Evolutionary conservation across 1,140 invertebrate genomes (phyloP), one percentile per base, ranked within the genome.

Genomic region (Bathynomus jamesi): DNA sequence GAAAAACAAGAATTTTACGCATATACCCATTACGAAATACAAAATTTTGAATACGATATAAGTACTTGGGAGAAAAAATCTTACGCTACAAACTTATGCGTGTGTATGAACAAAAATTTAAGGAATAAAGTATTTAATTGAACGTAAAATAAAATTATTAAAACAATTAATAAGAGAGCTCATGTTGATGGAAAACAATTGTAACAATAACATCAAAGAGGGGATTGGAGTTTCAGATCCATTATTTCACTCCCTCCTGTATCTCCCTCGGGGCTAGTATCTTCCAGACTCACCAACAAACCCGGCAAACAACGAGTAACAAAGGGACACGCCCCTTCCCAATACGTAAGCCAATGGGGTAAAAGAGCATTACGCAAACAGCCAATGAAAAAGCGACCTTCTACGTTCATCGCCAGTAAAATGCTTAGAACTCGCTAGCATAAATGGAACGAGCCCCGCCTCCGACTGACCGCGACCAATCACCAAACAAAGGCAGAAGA

Each of bases 111-210:
- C n/a, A n/a, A n/a, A n/a, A n/a, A n/a, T n/a, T n/a, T n/a, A n/a
- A n/a, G n/a, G n/a, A n/a, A n/a, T n/a, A n/a, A n/a, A n/a, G n/a
- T n/a, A n/a, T 53, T 53, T 53, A 53, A 53, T 53, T 53, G 40
- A 53, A 53, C 21, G 40, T 53, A 53, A 53, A 53, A 53, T 53
- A 53, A 53, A 53, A 53, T 53, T 53, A 53, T 53, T 53, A 53
- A 53, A 53, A 21, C 40, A 53, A 53, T 53, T 53, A 53, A 53
- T 53, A 53, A 53, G 21, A 53, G 40, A 53, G 40, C 40, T 53
- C 40, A 53, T 53, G 80, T 76, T 81, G 77, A 78, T 62, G 65
- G 68, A 65, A 32, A 75, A 72, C 62, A 70, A 70, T 70, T 70
- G 69, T 70, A 70, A 73, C 63, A 66, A 69, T 66, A 65, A 70